Conservation (phyloP, 37 sponge, comb jelly and placozoan genomes). For the Halisarca cf. caerulea region DNA sequence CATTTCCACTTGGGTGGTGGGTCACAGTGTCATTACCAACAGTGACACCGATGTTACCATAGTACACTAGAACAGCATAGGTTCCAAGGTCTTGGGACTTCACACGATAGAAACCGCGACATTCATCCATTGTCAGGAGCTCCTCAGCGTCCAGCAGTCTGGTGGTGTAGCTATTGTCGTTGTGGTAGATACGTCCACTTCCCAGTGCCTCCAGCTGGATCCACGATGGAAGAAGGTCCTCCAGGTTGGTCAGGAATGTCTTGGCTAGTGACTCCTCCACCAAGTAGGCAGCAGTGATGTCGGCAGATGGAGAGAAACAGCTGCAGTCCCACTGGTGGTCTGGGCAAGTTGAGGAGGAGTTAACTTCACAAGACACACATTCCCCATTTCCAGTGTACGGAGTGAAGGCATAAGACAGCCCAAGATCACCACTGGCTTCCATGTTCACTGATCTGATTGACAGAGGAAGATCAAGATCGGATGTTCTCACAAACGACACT, state of each 20-base stretch:
- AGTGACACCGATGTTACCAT: background rate
- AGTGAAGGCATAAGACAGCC: background rate
- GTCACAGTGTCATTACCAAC: background rate
- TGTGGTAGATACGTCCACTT: background rate
- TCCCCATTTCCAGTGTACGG: background rate
- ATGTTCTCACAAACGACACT: background rate
- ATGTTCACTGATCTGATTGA: background rate
- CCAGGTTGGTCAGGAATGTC: background rate
- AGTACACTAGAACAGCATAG: constrained; percentile 12
- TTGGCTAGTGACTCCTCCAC: constrained; percentile 15
- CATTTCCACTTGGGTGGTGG: background rate
- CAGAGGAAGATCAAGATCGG: background rate
- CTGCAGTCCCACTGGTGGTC: background rate
- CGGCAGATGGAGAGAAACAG: background rate
- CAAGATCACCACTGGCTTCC: background rate
- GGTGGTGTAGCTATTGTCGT: background rate
- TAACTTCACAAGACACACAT: background rate
- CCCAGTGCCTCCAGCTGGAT: background rate
- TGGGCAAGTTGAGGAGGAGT: too few species aligned
- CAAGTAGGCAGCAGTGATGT: background rate
- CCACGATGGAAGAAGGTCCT: constrained; percentile 24
- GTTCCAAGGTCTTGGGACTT: background rate
- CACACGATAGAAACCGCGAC: background rate
- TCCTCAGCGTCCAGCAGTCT: background rate
- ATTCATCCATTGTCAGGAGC: background rate